Evolutionary conservation across 2,113 vertebrate genomes (phyloP).

Genomic region (Anser brachyrhynchus): DNA sequence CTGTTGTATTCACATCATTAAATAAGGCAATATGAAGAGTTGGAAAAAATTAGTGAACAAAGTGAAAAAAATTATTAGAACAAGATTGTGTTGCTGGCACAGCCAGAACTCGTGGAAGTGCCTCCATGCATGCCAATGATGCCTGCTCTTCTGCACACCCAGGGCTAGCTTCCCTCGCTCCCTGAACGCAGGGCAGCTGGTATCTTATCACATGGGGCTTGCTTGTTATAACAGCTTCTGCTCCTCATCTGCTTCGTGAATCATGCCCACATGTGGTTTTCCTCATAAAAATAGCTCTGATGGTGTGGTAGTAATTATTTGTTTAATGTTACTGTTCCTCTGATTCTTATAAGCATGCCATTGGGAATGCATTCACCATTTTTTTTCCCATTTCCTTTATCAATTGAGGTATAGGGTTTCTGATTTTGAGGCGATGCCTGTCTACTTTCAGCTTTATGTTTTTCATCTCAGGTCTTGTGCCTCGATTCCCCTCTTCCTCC

Average conservation of each 20-base stretch:
- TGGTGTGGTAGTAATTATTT: neutral
- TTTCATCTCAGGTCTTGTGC: neutral
- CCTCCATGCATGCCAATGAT: neutral
- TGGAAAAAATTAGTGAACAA: neutral
- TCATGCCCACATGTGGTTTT: neutral
- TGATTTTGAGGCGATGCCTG: neutral
- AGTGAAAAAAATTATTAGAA: neutral
- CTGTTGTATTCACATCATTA: neutral
- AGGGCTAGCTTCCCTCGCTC: neutral
- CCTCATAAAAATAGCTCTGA: neutral
- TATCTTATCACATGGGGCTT: neutral
- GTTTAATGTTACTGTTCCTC: neutral
- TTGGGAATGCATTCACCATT: neutral
- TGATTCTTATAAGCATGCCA: neutral
- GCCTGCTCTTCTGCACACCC: neutral
- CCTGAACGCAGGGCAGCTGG: too few species aligned
- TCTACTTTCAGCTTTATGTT: neutral
- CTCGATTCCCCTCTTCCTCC: neutral
- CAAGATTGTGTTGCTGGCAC: neutral
- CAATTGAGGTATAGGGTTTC: rapidly evolving
- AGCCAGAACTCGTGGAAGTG: neutral
- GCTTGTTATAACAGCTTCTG: neutral
- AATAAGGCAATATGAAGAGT: neutral
- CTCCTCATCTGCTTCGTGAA: neutral
- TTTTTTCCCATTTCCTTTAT: neutral